phyloP scores from a whole-genome alignment of 1,140 invertebrate genomes.

The Lepidotrigona ventralis region DNA sequence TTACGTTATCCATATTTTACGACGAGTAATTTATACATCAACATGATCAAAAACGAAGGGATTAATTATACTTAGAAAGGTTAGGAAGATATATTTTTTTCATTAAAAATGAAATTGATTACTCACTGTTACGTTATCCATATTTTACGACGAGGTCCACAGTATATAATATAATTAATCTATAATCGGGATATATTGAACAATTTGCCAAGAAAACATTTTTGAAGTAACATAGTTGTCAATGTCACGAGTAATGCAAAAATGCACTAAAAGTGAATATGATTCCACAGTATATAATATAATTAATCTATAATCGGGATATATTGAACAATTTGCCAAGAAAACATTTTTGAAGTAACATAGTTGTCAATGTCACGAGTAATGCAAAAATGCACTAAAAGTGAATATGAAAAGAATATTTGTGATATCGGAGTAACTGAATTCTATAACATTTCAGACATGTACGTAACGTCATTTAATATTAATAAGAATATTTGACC shows the following conservation, averaged over 20 bases:
- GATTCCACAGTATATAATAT: slow-evolving; percentile 15
- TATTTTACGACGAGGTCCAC: slow-evolving; percentile 43
- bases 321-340: slow-evolving; percentile 6
- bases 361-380: slow-evolving; percentile 8
- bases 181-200: slow-evolving; percentile 33
- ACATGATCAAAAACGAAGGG: neutral
- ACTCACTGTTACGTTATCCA: slow-evolving; percentile 72
- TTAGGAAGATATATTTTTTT: slow-evolving; percentile 15
- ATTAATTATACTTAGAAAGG: neutral
- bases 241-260: neutral
- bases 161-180: slow-evolving; percentile 36
- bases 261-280: too few relatives aligned
- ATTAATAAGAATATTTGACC: slow-evolving; percentile 2
- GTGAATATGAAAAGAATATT: neutral
- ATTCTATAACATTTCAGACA: neutral
- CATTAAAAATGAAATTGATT: slow-evolving; percentile 10
- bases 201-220: slow-evolving; percentile 32
- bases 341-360: slow-evolving; percentile 47
- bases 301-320: slow-evolving; percentile 46
- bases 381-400: neutral
- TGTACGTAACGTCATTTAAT: slow-evolving; percentile 5
- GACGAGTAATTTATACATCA: neutral
- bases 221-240: slow-evolving; percentile 41
- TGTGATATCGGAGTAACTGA: neutral
- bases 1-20: slow-evolving; percentile 69